These are phyloP conservation scores for Synodontis membranacea DNA, from an alignment of 2,113 vertebrate genomes.

Conservation along the genomic window DNA sequence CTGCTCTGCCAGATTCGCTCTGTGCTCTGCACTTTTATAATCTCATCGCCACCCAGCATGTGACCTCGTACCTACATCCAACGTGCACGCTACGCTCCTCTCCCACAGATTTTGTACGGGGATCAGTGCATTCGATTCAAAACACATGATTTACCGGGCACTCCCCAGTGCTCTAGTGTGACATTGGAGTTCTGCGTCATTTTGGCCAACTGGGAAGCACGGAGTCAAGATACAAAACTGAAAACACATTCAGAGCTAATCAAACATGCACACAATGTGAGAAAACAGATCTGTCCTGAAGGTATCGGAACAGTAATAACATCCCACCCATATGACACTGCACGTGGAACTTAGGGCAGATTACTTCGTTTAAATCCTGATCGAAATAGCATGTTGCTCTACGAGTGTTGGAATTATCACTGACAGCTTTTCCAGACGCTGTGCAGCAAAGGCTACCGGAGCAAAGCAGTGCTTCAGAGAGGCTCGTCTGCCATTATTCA, in stretches of 20 bases:
- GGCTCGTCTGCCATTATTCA: constrained; percentile 26
- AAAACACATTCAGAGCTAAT: neutral
- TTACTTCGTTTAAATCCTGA: neutral
- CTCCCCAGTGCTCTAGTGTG: constrained; percentile 29
- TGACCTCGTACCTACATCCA: constrained; percentile 36
- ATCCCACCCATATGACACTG: neutral
- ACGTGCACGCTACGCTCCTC: constrained; percentile 23
- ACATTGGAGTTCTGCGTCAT: constrained; percentile 30
- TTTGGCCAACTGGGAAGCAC: neutral
- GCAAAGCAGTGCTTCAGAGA: constrained; percentile 6
- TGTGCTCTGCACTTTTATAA: constrained; percentile 24
- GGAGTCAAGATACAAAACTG: constrained; percentile 26
- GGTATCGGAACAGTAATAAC: neutral
- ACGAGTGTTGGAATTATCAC: neutral
- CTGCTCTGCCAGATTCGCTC: constrained; percentile 29
- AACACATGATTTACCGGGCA: constrained; percentile 52
- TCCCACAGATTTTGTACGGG: constrained; percentile 14
- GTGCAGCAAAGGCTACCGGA: constrained; percentile 24
- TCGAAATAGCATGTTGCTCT: neutral
- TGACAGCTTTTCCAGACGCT: constrained; percentile 48
- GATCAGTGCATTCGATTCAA: constrained; percentile 40
- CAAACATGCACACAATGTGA: neutral
- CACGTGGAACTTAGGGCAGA: neutral
- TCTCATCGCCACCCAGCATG: constrained; percentile 37
- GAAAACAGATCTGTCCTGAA: neutral